A percentile compares a stretch with the other conserved stretches of the same genome.
phyloP scores from a whole-genome alignment of 2,888 invertebrate genomes.

The Ornithoptera alexandrae region DNA sequence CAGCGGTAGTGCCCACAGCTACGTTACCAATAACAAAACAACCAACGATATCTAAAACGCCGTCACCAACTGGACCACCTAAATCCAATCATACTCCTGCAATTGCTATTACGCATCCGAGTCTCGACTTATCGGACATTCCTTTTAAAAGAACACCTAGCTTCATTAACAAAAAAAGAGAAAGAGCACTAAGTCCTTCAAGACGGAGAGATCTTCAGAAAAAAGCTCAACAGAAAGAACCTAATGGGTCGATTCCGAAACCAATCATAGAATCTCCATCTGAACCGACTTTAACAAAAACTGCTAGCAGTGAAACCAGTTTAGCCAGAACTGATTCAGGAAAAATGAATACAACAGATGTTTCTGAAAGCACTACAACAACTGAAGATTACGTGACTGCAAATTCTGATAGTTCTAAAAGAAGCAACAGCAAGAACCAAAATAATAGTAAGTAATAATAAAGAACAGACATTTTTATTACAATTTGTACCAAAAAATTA shows the following conservation, averaged over 20 bases:
- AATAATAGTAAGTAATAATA: slow-evolving; percentile 61
- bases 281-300: slow-evolving; percentile 58
- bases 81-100: slow-evolving; percentile 73
- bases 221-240: slow-evolving; percentile 66
- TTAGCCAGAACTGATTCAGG: slow-evolving; percentile 86
- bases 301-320: slow-evolving; percentile 65
- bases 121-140: slow-evolving; percentile 71
- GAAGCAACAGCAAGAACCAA: slow-evolving; percentile 75
- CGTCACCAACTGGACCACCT: slow-evolving; percentile 51
- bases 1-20: slow-evolving; percentile 70
- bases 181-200: slow-evolving; percentile 75
- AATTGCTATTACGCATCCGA: slow-evolving; percentile 81
- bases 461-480: neutral
- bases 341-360: slow-evolving; percentile 85
- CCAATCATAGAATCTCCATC: slow-evolving; percentile 64
- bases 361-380: slow-evolving; percentile 92
- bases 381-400: slow-evolving; percentile 94
- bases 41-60: slow-evolving; percentile 63
- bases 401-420: slow-evolving; percentile 86
- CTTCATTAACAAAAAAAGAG: slow-evolving; percentile 75
- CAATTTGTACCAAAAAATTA: too few relatives aligned
- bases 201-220: slow-evolving; percentile 72
- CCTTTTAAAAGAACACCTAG: slow-evolving; percentile 74
- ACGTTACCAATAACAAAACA: slow-evolving; percentile 72
- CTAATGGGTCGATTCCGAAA: slow-evolving; percentile 64